A percentile compares a stretch with the other conserved stretches of the same genome.
Evolutionary conservation across 2,113 vertebrate genomes (phyloP).

Genomic region (Australoheros scitulus): DNA sequence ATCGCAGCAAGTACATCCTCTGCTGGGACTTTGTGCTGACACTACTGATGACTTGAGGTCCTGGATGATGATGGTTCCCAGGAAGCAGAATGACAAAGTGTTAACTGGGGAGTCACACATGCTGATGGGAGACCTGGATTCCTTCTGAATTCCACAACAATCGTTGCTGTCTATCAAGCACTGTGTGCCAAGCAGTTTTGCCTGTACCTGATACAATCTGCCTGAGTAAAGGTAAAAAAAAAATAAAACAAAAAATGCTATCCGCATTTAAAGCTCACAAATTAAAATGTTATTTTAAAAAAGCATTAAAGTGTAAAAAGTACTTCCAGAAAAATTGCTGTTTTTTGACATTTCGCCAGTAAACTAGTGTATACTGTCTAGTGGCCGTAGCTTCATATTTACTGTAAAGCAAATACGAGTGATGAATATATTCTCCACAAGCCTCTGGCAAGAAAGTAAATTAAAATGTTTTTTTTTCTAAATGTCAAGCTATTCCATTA

Average conservation of each 20-base stretch:
- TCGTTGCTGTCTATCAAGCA: background rate
- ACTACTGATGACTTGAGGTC: background rate
- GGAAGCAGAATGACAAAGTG: background rate
- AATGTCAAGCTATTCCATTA: background rate
- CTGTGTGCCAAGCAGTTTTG: background rate
- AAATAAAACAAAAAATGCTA: background rate
- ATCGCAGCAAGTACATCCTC: background rate
- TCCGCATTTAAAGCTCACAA: background rate
- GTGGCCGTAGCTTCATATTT: rapidly evolving
- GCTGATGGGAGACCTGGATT: background rate
- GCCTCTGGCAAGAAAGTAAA: background rate
- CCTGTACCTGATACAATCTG: background rate
- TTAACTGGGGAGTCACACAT: background rate
- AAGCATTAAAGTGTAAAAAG: background rate
- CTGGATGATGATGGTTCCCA: background rate
- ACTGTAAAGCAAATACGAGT: background rate
- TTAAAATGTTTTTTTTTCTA: background rate
- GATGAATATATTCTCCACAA: background rate
- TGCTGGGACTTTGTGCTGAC: background rate
- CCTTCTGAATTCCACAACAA: background rate
- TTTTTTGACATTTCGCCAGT: background rate
- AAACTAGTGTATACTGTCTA: rapidly evolving
- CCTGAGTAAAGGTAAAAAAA: background rate
- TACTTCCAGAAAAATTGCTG: background rate
- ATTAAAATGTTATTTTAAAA: background rate